Base-by-base conservation (phyloP, 1,140 invertebrate species). In the Calephelis nemesis region DNA sequence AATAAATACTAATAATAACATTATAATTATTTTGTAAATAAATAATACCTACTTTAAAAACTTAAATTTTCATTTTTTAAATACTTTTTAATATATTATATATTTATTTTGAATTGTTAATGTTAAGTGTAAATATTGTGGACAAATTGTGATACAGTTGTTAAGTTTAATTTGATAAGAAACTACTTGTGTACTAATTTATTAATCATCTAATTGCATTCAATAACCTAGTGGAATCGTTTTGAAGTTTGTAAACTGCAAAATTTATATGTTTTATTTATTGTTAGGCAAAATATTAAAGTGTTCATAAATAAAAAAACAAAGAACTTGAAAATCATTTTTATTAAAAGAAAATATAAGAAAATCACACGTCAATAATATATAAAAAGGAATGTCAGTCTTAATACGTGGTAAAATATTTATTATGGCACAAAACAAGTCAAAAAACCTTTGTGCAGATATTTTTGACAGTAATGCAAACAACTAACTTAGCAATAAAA, bases 361-460 rank as follows among this genome's bases (percentile, higher is more conserved):
- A 58, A 58, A 58, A 58, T 39, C 19, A 58, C 54, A 58, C 19
- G 19, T 58, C 54, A 58, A 39, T 58, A 39, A 30, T 30, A 45
- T 45, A 45, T 45, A 30, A 58, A 58, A 58, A 58, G 54, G 15
- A 58, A 58, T 30, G 30, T 58, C 65, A 66, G 65, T 66, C 65
- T 66, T 66, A 54, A 42, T 66, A 52, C 13, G 58, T 11, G 1
- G 5, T 47, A 47, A 64, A 42, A 52, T 52, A 39, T 58, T 52
- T 13, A 54, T n/a, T 50, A 65, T 66, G 65, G 49, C 65, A 66
- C 65, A 45, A 65, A 65, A 65, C 30, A 40, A 42, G 12, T 48
- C 40, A 52, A 54, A 52, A 54, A 66, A 54, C 54, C 19, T 58
- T 58, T 58, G 54, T 58, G 54, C 54, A 58, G 19, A 39, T 58